Percentiles rank a stretch among this genome's conserved stretches.
These are phyloP conservation scores for Gastrophysa polygoni DNA, from an alignment of 2,888 invertebrate species.

Conservation along the genomic window DNA sequence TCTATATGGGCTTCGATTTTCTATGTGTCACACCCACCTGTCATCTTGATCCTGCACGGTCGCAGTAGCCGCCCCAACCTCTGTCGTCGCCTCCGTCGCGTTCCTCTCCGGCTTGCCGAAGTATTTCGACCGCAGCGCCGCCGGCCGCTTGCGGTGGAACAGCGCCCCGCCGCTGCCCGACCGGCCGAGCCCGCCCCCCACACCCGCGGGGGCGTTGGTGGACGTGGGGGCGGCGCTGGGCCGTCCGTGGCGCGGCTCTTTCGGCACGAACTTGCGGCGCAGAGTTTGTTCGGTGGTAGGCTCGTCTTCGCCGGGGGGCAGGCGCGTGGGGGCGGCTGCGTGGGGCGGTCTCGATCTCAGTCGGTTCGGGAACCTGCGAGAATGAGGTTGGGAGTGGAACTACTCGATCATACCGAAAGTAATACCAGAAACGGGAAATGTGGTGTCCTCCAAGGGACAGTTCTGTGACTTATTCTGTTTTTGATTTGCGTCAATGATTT, in stretches of 20 bases:
- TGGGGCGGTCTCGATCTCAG: slow-evolving; percentile 53
- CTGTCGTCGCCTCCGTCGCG: slow-evolving; percentile 33
- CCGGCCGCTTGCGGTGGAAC: neutral
- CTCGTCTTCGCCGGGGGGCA: slow-evolving; percentile 52
- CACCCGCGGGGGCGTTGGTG: slow-evolving; percentile 18
- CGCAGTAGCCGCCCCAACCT: slow-evolving; percentile 30
- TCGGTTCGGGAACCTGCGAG: slow-evolving; percentile 56
- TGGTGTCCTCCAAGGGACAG: too few species aligned
- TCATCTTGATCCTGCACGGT: slow-evolving; percentile 39
- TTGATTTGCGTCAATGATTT: too few species aligned
- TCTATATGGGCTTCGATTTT: too few species aligned
- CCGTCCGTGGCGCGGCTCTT: slow-evolving; percentile 50
- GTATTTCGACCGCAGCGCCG: neutral
- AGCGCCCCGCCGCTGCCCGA: neutral
- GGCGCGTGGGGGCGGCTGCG: slow-evolving; percentile 49
- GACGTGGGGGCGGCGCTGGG: slow-evolving; percentile 19
- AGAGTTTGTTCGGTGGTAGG: slow-evolving; percentile 52
- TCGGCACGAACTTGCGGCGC: slow-evolving; percentile 53
- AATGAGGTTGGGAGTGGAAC: too few species aligned
- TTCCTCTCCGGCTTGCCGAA: slow-evolving; percentile 25
- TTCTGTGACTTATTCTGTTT: too few species aligned
- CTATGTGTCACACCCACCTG: too few species aligned
- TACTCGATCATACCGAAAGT: too few species aligned
- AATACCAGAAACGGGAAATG: too few species aligned
- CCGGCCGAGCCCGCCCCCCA: neutral